Conservation (phyloP, 2,888 invertebrate genomes). For the Dolichomitus sp. region DNA sequence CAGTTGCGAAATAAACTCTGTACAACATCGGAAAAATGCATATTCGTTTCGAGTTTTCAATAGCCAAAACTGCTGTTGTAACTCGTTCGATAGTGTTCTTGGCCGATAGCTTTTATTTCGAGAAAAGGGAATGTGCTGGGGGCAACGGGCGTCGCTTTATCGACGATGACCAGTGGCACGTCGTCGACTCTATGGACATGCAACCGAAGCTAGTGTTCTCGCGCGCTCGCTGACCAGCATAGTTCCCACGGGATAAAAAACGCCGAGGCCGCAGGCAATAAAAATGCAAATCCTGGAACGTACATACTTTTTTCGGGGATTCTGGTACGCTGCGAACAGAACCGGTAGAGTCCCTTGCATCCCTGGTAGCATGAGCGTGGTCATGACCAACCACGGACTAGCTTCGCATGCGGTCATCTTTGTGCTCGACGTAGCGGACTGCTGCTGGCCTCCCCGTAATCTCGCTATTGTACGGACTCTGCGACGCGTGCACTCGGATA, state of each 20-base stretch:
- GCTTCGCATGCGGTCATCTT: constrained; percentile 71
- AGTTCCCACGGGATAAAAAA: constrained; percentile 70
- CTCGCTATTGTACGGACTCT: constrained; percentile 75
- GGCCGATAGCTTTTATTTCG: constrained; percentile 11
- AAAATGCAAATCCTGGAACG: constrained; percentile 76
- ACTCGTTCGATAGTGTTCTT: constrained; percentile 10
- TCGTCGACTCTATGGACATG: constrained; percentile 14
- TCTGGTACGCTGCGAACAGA: constrained; percentile 1
- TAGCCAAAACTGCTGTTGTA: not conserved
- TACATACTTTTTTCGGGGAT: constrained; percentile 57
- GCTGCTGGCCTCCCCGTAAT: constrained; percentile 71
- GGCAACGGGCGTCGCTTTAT: constrained; percentile 13
- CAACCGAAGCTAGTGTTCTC: constrained; percentile 16
- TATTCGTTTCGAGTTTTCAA: not conserved
- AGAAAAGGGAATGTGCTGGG: not conserved
- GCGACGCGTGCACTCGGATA: constrained; percentile 77
- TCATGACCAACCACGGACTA: constrained; percentile 30
- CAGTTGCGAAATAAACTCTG: not conserved
- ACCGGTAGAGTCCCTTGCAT: constrained; percentile 31
- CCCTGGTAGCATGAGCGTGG: constrained; percentile 27
- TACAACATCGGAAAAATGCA: not conserved
- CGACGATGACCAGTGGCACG: constrained; percentile 35
- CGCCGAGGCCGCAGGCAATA: constrained; percentile 65
- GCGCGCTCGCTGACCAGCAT: constrained; percentile 13
- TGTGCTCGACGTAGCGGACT: constrained; percentile 76